These are phyloP conservation scores for Sitodiplosis mosellana DNA, from an alignment of 1,140 invertebrate species.

Conservation along the genomic window DNA sequence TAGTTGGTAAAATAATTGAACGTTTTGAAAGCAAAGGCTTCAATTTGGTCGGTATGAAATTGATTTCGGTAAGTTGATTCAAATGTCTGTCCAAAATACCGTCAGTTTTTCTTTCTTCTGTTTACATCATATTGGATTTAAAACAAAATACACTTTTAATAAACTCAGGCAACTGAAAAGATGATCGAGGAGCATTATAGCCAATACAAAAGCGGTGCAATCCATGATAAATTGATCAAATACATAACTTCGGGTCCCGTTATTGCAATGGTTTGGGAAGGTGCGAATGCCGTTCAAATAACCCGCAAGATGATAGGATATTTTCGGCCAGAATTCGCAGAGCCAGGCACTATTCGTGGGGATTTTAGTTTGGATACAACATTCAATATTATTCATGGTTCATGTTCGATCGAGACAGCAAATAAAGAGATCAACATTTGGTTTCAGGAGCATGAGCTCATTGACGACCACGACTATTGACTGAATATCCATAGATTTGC, in stretches of 20 bases:
- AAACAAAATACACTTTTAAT: too few relatives aligned
- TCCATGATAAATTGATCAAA: constrained; percentile 54
- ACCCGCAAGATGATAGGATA: constrained; percentile 61
- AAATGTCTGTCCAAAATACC: too few relatives aligned
- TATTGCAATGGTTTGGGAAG: constrained; percentile 49
- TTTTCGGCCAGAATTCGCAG: constrained; percentile 60
- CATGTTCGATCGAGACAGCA: constrained; percentile 28
- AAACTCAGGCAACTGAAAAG: constrained; percentile 30
- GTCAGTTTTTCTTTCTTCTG: too few relatives aligned
- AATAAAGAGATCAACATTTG: too few relatives aligned
- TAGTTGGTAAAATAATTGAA: constrained; percentile 62
- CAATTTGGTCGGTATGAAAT: constrained; percentile 69
- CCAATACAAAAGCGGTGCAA: constrained; percentile 36
- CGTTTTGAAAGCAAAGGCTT: constrained; percentile 68
- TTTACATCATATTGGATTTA: too few relatives aligned
- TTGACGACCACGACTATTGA: too few relatives aligned
- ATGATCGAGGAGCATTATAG: constrained; percentile 50
- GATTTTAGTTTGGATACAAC: constrained; percentile 63
- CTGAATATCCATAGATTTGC: too few relatives aligned
- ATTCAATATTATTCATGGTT: constrained; percentile 71
- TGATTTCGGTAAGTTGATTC: constrained; percentile 26
- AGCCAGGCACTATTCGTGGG: constrained; percentile 65
- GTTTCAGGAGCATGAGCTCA: too few relatives aligned
- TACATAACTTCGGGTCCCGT: constrained; percentile 74
- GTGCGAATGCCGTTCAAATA: constrained; percentile 37